Base-by-base conservation (phyloP, 2,888 invertebrate genomes). In the Chrysomela aeneicollis region DNA sequence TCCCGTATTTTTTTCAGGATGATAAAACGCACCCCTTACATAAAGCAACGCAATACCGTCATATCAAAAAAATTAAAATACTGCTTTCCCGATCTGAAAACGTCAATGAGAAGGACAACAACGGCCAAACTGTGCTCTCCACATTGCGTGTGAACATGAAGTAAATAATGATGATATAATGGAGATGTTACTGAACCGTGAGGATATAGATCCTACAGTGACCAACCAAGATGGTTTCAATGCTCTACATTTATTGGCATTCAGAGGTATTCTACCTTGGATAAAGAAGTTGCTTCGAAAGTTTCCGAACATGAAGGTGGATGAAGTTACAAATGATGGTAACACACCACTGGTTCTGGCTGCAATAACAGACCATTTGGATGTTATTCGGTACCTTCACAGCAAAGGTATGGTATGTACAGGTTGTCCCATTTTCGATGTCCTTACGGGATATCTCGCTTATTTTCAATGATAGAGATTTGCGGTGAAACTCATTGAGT, bases 301-400 rank as follows among this genome's bases (percentile, higher is more conserved):
- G 32, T 64, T 64, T 60, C 64, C 64, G 12, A 18, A 57, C 9
- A 35, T 61, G 9, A 22, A 50, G 26, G 52, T 64, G 1, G 61
- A 64, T 35, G 32, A 15, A 5, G 52, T 42, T 15, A 64, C 35
- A 26, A 30, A 47, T 5, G 57, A 60, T 30, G 46, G 42, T n/a
- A 52, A 57, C 17, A 61, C 64, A 12, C 60, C 64, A 15, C 47
- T 64, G 37, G 57, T 60, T 4, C 26, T 64, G 49, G 61, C 64
- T 9, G 32, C 53, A 35, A 64, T 57, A 52, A 64, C 46, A 57
- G 54, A 64, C 21, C 60, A 61, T 26, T 26, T 49, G n/a, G 51
- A 57, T 12, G 22, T 59, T 4, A 64, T 64, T 12, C 15, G 49
- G 21, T 64, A 49, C 47, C 47, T 64, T 9, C 17, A 35, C 22